Conservation (phyloP, 2,888 invertebrate species). For the Tupiocoris notatus region DNA sequence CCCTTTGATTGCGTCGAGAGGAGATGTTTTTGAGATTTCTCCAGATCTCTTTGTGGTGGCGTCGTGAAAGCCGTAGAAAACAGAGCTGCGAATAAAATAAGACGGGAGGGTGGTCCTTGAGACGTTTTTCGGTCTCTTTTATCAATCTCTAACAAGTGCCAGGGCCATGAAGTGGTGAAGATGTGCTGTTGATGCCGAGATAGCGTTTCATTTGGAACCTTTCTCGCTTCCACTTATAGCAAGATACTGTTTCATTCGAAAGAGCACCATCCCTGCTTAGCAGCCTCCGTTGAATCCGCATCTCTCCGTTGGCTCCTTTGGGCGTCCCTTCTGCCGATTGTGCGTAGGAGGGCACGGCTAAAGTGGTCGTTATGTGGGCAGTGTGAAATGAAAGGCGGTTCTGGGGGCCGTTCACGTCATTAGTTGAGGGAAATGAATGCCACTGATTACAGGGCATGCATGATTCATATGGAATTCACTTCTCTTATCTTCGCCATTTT, state of each 20-base stretch:
- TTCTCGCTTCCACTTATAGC: slow-evolving; percentile 16
- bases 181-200: not conserved
- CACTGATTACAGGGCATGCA: slow-evolving; percentile 32
- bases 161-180: slow-evolving; percentile 5
- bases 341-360: no score
- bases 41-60: slow-evolving; percentile 19
- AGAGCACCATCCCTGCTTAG: slow-evolving; percentile 6
- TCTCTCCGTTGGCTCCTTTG: no score
- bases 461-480: slow-evolving; percentile 34
- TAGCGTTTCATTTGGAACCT: slow-evolving; percentile 32
- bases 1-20: slow-evolving; percentile 12
- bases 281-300: no score
- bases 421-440: slow-evolving; percentile 27
- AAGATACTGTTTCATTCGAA: slow-evolving; percentile 37
- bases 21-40: slow-evolving; percentile 13
- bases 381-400: no score
- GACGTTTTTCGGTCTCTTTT: slow-evolving; percentile 26
- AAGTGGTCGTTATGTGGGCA: slow-evolving; percentile 25
- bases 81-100: not conserved
- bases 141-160: slow-evolving; percentile 36
- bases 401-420: not conserved
- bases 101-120: slow-evolving; percentile 11
- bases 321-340: no score
- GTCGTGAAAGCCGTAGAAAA: not conserved
- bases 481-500: slow-evolving; percentile 10